Evolutionary conservation across 2,888 invertebrate species (phyloP), one percentile per base, ranked within the genome.

Genomic region (Oscheius myriophilus): DNA sequence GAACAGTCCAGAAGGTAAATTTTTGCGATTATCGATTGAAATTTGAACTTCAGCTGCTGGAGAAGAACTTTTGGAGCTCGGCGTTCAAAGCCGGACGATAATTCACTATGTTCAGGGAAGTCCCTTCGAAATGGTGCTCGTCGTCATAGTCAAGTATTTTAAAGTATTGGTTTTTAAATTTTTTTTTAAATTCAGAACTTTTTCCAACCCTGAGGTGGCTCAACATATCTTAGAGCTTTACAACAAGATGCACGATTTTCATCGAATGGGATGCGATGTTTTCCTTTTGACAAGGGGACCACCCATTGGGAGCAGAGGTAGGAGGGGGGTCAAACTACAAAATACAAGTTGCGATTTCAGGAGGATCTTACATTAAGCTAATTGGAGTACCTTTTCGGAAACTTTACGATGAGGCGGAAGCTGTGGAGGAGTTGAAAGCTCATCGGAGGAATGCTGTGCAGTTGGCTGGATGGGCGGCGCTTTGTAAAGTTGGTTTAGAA

Each of bases 301-400:
- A 3, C 74, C 76, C 7, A 77, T 78, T 25, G 80, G 78, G 16
- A 57, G 70, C 0, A 71, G 77, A 62, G 73, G 73, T 71, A 12
- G 14, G 33, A 23, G 12, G n/a, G 11, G 9, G 18, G 0, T 18
- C 26, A 25, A 21, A 2, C 16, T 26, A 51, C n/a, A n/a, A n/a
- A n/a, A n/a, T n/a, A n/a, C n/a, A 49, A 16, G 12, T 12, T 43
- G 33, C 16, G 11, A 14, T 26, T 65, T 21, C 41, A 75, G 80
- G 80, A 16, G 80, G 80, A 3, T 73, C 78, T 1, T 80, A 80
- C 55, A 71, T 80, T 26, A 80, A 80, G 45, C 43, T 80, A 39
- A 78, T 80, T 45, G 80, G 80, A 14, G 77, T 80, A 2, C 80
- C 80, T 6, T 80, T 80, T 52, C 65, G 78, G 18, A 78, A 73